These are phyloP conservation scores for Eolophus roseicapilla DNA, from an alignment of 2,113 vertebrate genomes.

Conservation along the genomic window DNA sequence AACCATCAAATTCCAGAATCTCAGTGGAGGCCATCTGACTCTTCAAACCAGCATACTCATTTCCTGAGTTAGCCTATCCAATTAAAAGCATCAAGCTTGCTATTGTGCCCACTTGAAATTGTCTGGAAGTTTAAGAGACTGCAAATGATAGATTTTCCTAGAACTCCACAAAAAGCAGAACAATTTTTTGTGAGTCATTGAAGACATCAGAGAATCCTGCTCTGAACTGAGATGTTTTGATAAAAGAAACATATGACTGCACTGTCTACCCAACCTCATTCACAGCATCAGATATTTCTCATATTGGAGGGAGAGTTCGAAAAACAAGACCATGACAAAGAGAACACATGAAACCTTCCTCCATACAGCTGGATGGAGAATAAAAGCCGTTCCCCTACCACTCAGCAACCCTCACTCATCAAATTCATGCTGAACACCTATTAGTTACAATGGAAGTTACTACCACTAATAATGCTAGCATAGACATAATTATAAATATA, in stretches of 20 bases:
- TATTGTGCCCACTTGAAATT: neutral
- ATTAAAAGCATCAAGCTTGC: neutral
- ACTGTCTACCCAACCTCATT: neutral
- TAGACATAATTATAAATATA: neutral
- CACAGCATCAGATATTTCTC: neutral
- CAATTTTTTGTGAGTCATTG: neutral
- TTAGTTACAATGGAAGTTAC: neutral
- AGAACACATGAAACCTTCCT: neutral
- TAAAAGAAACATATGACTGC: neutral
- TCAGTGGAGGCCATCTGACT: neutral
- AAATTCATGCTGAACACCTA: neutral
- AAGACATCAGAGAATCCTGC: neutral
- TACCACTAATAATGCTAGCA: neutral
- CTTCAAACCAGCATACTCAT: neutral
- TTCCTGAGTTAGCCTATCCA: neutral
- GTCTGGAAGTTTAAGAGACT: neutral
- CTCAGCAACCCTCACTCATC: neutral
- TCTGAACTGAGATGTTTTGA: neutral
- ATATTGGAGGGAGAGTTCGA: neutral
- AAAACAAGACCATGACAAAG: neutral
- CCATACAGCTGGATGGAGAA: neutral
- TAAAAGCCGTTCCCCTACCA: neutral
- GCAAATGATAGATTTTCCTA: neutral
- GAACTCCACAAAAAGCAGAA: neutral
- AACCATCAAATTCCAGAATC: neutral